phyloP scores from a whole-genome alignment of 1,140 invertebrate species.

The Drosophila prosaltans region DNA sequence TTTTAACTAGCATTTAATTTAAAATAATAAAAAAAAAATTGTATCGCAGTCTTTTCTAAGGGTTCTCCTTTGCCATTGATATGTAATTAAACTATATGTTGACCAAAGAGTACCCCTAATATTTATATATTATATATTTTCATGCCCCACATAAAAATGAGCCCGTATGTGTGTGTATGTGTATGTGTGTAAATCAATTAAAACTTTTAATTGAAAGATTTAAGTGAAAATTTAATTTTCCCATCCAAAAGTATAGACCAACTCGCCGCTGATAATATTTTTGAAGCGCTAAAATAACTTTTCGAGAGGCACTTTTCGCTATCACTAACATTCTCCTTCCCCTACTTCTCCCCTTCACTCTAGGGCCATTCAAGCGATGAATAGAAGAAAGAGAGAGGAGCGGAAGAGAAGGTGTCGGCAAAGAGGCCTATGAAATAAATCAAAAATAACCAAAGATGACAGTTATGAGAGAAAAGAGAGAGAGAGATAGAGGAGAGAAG shows the following conservation, averaged over 20 bases:
- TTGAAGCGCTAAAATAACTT: slow-evolving; percentile 26
- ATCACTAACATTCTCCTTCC: background rate
- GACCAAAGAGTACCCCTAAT: slow-evolving; percentile 19
- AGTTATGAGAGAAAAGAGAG: background rate
- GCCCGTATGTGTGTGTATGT: slow-evolving; percentile 2
- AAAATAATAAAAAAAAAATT: background rate
- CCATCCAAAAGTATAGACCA: slow-evolving; percentile 7
- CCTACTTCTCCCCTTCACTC: background rate
- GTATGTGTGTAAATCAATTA: slow-evolving; percentile 66
- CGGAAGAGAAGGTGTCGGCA: background rate
- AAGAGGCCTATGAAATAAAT: slow-evolving; percentile 37
- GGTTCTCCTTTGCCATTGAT: background rate
- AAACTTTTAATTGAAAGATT: slow-evolving; percentile 77
- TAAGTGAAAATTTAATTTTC: slow-evolving; percentile 64
- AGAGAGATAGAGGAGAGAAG: no score
- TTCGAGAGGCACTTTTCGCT: background rate
- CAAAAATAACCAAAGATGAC: slow-evolving; percentile 48
- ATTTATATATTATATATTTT: slow-evolving; percentile 31
- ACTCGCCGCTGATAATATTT: slow-evolving; percentile 18
- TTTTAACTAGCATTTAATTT: background rate
- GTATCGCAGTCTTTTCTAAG: background rate
- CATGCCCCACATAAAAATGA: slow-evolving; percentile 27
- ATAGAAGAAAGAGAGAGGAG: background rate
- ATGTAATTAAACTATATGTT: background rate
- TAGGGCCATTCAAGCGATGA: background rate